These are phyloP conservation scores for Spisula solida DNA, from an alignment of 2,888 invertebrate species.

Conservation along the genomic window DNA sequence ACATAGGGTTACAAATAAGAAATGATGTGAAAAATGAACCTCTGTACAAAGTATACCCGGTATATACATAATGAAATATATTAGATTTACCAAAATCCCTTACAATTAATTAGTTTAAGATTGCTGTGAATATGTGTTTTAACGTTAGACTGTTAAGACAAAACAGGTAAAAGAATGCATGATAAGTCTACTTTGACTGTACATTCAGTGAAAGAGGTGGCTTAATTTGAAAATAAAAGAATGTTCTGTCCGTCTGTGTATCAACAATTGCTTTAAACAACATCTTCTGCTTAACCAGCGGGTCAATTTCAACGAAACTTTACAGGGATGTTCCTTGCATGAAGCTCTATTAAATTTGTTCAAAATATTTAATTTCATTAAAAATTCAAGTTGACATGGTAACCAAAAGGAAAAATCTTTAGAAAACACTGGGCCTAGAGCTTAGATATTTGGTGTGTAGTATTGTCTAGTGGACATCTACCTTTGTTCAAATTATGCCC, in stretches of 20 bases:
- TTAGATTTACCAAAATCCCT: not conserved
- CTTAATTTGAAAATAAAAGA: too few relatives aligned
- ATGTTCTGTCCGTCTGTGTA: not conserved
- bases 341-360: not conserved
- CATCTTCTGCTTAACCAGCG: not conserved
- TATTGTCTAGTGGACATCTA: conserved; percentile 14
- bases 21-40: not conserved
- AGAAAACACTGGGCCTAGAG: conserved; percentile 20
- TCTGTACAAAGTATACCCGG: not conserved
- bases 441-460: conserved; percentile 33
- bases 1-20: not conserved
- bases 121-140: not conserved
- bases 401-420: not conserved
- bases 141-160: not conserved
- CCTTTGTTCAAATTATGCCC: conserved; percentile 13
- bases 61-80: not conserved
- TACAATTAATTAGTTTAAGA: not conserved
- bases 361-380: not conserved
- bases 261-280: not conserved
- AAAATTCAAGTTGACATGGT: not conserved
- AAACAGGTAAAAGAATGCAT: not conserved
- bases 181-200: not conserved
- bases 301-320: not conserved
- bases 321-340: not conserved
- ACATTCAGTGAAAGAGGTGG: too few relatives aligned